Evolutionary conservation across 1,140 invertebrate genomes (phyloP).

Genomic region (Pseudomyrmex gracilis): DNA sequence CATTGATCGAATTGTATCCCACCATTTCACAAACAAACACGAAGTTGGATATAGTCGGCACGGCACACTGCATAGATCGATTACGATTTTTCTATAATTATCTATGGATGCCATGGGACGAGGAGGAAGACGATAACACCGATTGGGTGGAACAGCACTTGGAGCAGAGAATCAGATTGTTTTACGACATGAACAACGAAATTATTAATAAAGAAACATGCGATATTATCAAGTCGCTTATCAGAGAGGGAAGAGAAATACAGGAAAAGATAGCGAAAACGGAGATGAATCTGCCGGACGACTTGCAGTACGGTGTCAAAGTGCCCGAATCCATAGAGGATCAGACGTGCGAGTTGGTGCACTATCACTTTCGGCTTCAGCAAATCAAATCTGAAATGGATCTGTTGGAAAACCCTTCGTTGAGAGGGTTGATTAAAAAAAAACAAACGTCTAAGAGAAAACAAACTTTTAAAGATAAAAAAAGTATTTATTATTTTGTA

Average conservation of each 20-base stretch:
- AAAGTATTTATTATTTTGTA: conserved; percentile 84
- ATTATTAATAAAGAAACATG: conserved; percentile 84
- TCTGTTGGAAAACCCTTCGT: conserved; percentile 87
- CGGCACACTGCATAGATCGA: conserved; percentile 81
- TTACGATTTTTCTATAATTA: conserved; percentile 87
- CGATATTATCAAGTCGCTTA: conserved; percentile 86
- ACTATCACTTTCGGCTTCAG: conserved; percentile 86
- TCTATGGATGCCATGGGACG: conserved; percentile 89
- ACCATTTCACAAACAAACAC: conserved; percentile 86
- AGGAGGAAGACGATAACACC: conserved; percentile 86
- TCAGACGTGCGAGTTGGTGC: conserved; percentile 84
- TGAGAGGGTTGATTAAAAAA: conserved; percentile 84
- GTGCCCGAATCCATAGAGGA: conserved; percentile 80
- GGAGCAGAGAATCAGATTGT: conserved; percentile 86
- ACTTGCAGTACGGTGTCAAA: conserved; percentile 77
- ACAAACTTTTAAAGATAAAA: conserved; percentile 69
- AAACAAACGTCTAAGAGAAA: conserved; percentile 75
- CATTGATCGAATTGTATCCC: conserved; percentile 87
- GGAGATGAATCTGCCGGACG: conserved; percentile 84
- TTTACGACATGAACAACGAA: conserved; percentile 87
- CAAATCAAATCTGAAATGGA: conserved; percentile 88
- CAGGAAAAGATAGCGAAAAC: conserved; percentile 84
- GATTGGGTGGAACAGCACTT: conserved; percentile 87
- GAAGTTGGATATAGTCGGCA: conserved; percentile 85
- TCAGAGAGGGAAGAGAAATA: conserved; percentile 86